Conservation (phyloP, 2,797 vertebrate genomes). For the Melanotaenia boesemani region DNA sequence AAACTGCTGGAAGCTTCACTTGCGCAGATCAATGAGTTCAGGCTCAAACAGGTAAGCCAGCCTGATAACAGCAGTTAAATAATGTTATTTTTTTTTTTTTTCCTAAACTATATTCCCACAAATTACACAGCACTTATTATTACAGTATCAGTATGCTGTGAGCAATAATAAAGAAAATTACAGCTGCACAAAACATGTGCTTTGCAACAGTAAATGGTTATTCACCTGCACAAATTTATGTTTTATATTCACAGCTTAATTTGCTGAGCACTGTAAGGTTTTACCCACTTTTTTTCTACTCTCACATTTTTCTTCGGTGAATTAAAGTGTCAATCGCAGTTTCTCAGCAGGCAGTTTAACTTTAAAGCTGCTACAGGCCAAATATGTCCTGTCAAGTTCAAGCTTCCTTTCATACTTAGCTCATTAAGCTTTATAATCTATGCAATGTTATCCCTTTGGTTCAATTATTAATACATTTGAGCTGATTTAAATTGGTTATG, state of each 20-base stretch:
- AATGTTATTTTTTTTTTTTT: neutral
- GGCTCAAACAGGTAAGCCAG: conserved; percentile 92
- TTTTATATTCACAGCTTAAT: neutral
- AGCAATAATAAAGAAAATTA: neutral
- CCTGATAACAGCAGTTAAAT: conserved; percentile 19
- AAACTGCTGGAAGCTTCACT: conserved; percentile 94
- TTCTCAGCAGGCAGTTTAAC: conserved; percentile 11
- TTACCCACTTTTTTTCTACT: neutral
- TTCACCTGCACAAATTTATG: neutral
- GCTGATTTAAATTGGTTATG: conserved; percentile 31
- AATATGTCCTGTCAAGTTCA: conserved; percentile 12
- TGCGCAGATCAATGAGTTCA: conserved; percentile 90
- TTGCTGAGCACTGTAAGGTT: neutral
- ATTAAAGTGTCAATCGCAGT: conserved; percentile 8
- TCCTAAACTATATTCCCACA: neutral
- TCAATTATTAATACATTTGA: conserved; percentile 17
- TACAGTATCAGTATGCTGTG: conserved; percentile 10
- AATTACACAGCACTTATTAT: conserved; percentile 5
- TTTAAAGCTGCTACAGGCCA: neutral
- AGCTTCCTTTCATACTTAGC: conserved; percentile 6
- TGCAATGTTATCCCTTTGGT: neutral
- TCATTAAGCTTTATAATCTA: conserved; percentile 9
- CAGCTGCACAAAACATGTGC: conserved; percentile 1
- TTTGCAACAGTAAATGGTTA: neutral
- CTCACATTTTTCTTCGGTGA: conserved; percentile 1